Base-by-base conservation (phyloP, 2,888 invertebrate species). In the Teleiodes luculella region DNA sequence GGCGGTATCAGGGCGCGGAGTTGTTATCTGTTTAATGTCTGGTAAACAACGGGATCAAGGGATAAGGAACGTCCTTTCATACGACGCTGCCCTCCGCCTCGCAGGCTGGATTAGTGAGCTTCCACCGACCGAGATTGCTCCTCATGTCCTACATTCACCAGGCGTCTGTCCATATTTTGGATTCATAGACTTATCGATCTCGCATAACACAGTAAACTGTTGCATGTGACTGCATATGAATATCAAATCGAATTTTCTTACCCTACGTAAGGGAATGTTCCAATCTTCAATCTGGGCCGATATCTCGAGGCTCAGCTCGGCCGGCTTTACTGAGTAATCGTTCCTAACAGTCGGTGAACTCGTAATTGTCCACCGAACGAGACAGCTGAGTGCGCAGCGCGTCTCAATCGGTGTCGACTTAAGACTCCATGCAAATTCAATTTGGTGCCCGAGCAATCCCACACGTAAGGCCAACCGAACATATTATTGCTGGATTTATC, bases 21-120 rank as follows among this genome's bases (percentile, higher is more conserved):
- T 88, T 86, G 88, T 87, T 90, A 90, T 90, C 90, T 90, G 90
- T 83, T 90, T 89, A 90, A 90, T 90, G 90, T 90, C 89, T 90
- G 90, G 90, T 90, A 89, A 90, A 90, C 90, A 90, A 89, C 87
- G 77, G 90, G 89, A 88, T 90, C 87, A 89, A 88, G 85, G 88
- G 89, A 89, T 89, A 87, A 87, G 86, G 83, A 81, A 77, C 81
- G 84, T 87, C 88, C 87, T 87, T 85, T 81, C 81, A 84, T 84
- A 82, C 79, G 73, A 76, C 64, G 68, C 81, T 86, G 83, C 86
- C 88, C 87, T 85, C 53, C 53, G 86, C 87, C 83, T 72, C 66
- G 86, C 87, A 83, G 72, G 67, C 66, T 70, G 86, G 89, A 87
- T 88, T 88, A 89, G 76, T 69, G 69, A 66, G 76, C 74, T 77